Evolutionary conservation across 1,140 invertebrate genomes (phyloP), one percentile per base, ranked within the genome.

Genomic region (Plutomurus gul): DNA sequence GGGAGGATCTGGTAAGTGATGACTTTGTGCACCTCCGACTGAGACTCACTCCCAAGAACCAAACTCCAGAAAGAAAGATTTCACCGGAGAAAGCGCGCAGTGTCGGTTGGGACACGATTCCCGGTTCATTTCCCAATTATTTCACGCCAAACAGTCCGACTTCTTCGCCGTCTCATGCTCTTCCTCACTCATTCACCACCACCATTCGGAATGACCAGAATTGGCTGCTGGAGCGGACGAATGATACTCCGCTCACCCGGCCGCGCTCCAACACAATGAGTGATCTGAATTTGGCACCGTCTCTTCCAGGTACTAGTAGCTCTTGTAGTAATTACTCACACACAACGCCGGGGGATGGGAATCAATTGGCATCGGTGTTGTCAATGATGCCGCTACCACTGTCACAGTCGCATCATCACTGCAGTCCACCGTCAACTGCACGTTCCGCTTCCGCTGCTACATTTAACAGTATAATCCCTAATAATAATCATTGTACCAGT

Each of bases 191-290:
- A 2, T 27, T n/a, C 25, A 74, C 27, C 4, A 74, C 36, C 40
- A 43, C 39, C 43, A 40, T 77, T 30, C 51, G 75, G 51, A 76
- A 60, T 39, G 79, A 81, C 56, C 70, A 65, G 5, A 75, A 72
- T 16, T 78, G 80, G 72, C 71, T 76, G 20, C 39, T 72, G 43
- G 76, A 76, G 10, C 10, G 75, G 40, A 43, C 77, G 18, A 37
- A 43, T 16, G 33, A 30, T 18, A 27, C 65, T 4, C 33, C 27
- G n/a, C 13, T 30, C 7, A n/a, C 27, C 7, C 51, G 76, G 1
- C 56, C 76, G n/a, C 56, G 82, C 6, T 76, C 79, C 6, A 79
- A 79, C 39, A 81, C 81, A 39, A 71, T 84, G 43, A 81, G 81
- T 10, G 83, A 84, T 47, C 49, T 81, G 22, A 77, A 74, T 76